Conservation (phyloP, 1,140 invertebrate species). For the Drosophila navojoa region DNA sequence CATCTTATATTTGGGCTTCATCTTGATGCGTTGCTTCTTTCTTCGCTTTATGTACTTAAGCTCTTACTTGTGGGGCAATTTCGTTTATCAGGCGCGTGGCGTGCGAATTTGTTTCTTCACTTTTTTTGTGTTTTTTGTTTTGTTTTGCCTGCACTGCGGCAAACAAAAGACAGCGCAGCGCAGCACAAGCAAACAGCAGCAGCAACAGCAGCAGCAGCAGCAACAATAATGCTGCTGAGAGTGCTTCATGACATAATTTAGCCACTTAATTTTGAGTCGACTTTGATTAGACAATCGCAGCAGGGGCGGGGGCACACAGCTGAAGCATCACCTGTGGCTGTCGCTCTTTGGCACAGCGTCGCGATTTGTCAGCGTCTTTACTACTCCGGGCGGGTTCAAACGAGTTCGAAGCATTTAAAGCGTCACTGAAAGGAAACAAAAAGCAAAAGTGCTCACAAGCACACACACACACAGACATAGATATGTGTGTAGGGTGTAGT, state of each 20-base stretch:
- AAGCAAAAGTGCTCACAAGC: conserved; percentile 24
- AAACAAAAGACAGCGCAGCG: conserved; percentile 41
- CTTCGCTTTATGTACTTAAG: background rate
- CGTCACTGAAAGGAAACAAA: conserved; percentile 30
- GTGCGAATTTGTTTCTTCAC: conserved; percentile 30
- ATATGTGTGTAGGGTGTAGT: conserved; percentile 10
- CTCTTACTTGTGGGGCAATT: conserved; percentile 44
- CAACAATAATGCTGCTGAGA: conserved; percentile 4
- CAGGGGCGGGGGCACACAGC: conserved; percentile 8
- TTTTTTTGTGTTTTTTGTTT: conserved; percentile 4
- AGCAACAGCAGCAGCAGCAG: background rate
- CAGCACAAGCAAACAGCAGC: conserved; percentile 5
- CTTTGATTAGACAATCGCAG: conserved; percentile 71
- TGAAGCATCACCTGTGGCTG: conserved; percentile 18
- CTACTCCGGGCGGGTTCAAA: conserved; percentile 55
- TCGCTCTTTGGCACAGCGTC: conserved; percentile 21
- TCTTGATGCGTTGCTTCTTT: background rate
- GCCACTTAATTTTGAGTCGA: conserved; percentile 61
- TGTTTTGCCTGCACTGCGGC: conserved; percentile 63
- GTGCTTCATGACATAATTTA: conserved; percentile 69
- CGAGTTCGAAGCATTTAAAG: conserved; percentile 68
- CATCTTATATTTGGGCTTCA: background rate
- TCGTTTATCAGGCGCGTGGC: conserved; percentile 61
- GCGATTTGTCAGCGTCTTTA: conserved; percentile 33
- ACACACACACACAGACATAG: background rate